Base-by-base conservation (phyloP, 2,888 invertebrate genomes). In the Plebejus argus region DNA sequence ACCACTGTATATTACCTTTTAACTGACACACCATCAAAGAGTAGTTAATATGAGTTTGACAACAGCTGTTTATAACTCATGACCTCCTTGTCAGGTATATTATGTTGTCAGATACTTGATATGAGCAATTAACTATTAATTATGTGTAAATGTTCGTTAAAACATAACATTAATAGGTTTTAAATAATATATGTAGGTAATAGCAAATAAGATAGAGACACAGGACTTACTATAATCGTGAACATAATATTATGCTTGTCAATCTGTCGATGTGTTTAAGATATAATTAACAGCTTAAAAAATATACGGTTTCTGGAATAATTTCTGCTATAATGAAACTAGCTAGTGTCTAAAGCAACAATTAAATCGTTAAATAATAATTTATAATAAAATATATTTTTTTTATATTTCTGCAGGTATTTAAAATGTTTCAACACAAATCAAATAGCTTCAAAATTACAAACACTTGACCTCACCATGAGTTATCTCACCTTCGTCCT, bases 361-460 rank as follows among this genome's bases (percentile, higher is more conserved):
- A n/a, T n/a, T n/a, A n/a, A n/a, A n/a, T n/a, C n/a, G n/a, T n/a
- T n/a, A n/a, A n/a, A n/a, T n/a, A n/a, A n/a, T n/a, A n/a, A n/a
- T n/a, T n/a, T n/a, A n/a, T n/a, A n/a, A n/a, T n/a, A n/a, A n/a
- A n/a, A n/a, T n/a, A n/a, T n/a, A n/a, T n/a, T n/a, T n/a, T n/a
- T n/a, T n/a, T n/a, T n/a, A n/a, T n/a, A n/a, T n/a, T n/a, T n/a
- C n/a, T n/a, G n/a, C n/a, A n/a, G n/a, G n/a, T n/a, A n/a, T n/a
- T n/a, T n/a, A n/a, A n/a, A n/a, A n/a, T n/a, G n/a, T n/a, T n/a
- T n/a, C n/a, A n/a, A n/a, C n/a, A n/a, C n/a, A n/a, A n/a, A n/a
- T n/a, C n/a, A n/a, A 61, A 61, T 66, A 28, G 28, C 66, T 28
- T 66, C 66, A 66, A 66, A 61, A 66, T 28, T 66, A 66, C 28